Evolutionary conservation across 2,113 vertebrate genomes (phyloP).

Genomic region (Eurystomus gularis): DNA sequence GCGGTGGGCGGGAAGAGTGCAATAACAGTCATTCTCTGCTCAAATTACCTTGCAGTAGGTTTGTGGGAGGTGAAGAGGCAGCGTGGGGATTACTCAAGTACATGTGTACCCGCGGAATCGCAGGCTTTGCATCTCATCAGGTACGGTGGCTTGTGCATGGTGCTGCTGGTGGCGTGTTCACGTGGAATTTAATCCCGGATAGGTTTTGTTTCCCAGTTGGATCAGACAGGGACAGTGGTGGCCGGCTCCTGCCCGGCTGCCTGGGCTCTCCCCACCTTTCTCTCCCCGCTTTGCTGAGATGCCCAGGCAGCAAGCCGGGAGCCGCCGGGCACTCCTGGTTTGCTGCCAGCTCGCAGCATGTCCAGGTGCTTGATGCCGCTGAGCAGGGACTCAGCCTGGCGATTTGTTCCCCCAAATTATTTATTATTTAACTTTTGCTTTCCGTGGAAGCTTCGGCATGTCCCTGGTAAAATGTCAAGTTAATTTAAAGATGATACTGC

Average conservation of each 20-base stretch:
- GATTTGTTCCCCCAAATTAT: constrained; percentile 3
- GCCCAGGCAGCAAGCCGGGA: rapidly evolving
- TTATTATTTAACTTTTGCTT: constrained; percentile 20
- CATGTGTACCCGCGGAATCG: rapidly evolving
- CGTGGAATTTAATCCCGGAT: rapidly evolving
- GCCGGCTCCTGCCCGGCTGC: rapidly evolving
- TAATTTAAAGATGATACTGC: constrained; percentile 38
- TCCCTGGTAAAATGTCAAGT: constrained; percentile 61
- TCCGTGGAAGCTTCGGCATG: not conserved
- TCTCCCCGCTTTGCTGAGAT: not conserved
- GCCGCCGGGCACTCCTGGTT: not conserved
- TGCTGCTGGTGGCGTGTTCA: not conserved
- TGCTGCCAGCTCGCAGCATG: rapidly evolving
- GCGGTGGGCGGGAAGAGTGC: not conserved
- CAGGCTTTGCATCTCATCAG: rapidly evolving
- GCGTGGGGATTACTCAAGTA: rapidly evolving
- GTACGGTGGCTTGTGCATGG: rapidly evolving
- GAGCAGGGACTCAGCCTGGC: not conserved
- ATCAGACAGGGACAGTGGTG: rapidly evolving
- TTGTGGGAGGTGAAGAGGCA: not conserved
- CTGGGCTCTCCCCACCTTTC: not conserved
- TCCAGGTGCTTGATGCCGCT: not conserved
- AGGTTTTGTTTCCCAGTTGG: not conserved
- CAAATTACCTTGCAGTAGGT: not conserved
- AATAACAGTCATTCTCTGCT: not conserved